Evolutionary conservation across 2,888 invertebrate genomes (phyloP), one percentile per base, ranked within the genome.

Genomic region (Synergus japonicus): DNA sequence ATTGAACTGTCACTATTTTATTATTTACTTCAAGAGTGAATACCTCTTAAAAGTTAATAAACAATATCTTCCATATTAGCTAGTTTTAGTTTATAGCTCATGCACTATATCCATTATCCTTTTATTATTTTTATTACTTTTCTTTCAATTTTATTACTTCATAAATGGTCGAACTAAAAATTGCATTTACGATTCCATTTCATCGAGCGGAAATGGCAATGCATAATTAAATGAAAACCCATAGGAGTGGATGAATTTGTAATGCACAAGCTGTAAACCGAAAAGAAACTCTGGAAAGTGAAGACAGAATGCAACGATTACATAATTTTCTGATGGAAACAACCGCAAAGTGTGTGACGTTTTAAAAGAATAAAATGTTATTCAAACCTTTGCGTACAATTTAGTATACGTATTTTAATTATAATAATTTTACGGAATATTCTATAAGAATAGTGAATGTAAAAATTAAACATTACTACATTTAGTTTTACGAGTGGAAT

Each of bases 111-210:
- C 54, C n/a, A 54, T n/a, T 54, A n/a, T 1, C 4, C 8, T 54
- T 54, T 54, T 54, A 54, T n/a, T 54, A 13, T 4, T 58, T 58
- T 58, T 58, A 58, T 58, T 64, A 37, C 15, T 15, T 41, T 54
- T 64, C 64, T 37, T 64, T 64, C 64, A 41, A 64, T 37, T 64
- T 64, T 64, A 64, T 41, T 64, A 64, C 15, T 15, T 64, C 64
- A 37, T 5, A 64, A 64, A 64, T 64, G 37, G 64, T 13, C n/a
- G 8, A 7, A 2, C 7, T 64, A 64, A 64, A 41, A 29, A 37
- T 37, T 22, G 64, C 37, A 64, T 64, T 41, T 29, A 64, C 37
- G 29, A 15, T 64, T 64, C 37, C 37, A 15, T 15, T 13, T 37
- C 37, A 37, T 15, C 37, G 64, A 37, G 29, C 29, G 15, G 37